A percentile compares a stretch with the other conserved stretches of the same genome.
phyloP scores from a whole-genome alignment of 2,113 vertebrate species.

The Coturnix japonica region DNA sequence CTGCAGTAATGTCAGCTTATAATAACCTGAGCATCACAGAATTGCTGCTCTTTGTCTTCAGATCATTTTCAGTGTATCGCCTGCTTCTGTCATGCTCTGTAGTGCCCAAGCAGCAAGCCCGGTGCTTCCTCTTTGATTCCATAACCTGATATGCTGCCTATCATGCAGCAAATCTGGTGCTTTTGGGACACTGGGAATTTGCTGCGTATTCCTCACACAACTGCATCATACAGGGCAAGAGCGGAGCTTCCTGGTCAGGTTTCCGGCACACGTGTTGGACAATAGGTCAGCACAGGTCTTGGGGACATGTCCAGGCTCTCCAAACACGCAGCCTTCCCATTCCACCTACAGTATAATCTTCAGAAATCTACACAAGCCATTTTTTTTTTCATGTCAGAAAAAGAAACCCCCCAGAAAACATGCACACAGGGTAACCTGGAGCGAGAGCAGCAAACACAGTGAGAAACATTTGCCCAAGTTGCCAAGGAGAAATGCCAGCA shows the following conservation, averaged over 20 bases:
- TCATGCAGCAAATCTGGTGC: not conserved
- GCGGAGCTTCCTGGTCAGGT: not conserved
- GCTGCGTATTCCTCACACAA: not conserved
- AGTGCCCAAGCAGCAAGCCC: not conserved
- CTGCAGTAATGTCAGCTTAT: fast-evolving
- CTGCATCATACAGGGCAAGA: not conserved
- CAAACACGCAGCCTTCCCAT: not conserved
- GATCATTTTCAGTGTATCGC: not conserved
- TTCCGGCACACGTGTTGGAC: conserved; percentile 28
- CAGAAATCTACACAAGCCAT: not conserved
- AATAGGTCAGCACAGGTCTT: conserved; percentile 36
- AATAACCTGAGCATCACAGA: not conserved
- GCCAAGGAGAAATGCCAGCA: not conserved
- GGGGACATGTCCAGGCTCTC: conserved; percentile 14
- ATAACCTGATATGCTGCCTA: not conserved
- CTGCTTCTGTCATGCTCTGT: not conserved
- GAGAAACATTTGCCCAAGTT: not conserved
- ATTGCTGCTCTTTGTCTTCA: not conserved
- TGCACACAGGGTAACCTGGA: not conserved
- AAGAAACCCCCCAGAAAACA: not conserved
- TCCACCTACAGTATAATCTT: not conserved
- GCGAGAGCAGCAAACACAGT: not conserved
- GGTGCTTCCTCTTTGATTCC: not conserved
- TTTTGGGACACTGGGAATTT: not conserved
- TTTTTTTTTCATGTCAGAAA: not conserved